phyloP scores from a whole-genome alignment of 1,140 invertebrate species.

The Monomorium pharaonis region DNA sequence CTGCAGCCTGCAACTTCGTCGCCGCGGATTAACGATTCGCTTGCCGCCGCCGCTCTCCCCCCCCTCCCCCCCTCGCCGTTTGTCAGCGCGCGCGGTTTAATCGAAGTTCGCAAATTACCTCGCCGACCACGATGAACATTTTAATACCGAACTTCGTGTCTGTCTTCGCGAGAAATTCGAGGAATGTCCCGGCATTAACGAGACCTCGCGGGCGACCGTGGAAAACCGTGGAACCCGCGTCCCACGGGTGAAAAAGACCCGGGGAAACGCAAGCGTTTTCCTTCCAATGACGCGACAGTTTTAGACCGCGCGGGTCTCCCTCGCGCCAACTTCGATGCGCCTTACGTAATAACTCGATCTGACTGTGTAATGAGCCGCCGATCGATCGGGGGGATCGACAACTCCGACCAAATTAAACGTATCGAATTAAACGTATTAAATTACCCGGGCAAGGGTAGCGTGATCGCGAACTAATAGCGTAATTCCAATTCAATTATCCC shows the following conservation, averaged over 20 bases:
- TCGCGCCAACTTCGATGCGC: background rate
- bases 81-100: background rate
- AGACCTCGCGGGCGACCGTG: background rate
- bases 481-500: slow-evolving; percentile 29
- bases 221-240: too few species aligned
- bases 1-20: background rate
- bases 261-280: background rate
- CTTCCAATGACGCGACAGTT: background rate
- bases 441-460: background rate
- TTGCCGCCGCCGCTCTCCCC: background rate
- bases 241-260: slow-evolving; percentile 12
- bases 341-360: background rate
- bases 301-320: background rate
- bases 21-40: slow-evolving; percentile 9
- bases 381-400: background rate
- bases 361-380: slow-evolving; percentile 10
- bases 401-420: background rate
- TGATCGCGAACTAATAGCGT: slow-evolving; percentile 5
- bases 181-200: slow-evolving; percentile 34
- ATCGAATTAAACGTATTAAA: background rate
- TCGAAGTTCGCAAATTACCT: slow-evolving; percentile 51
- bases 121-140: slow-evolving; percentile 23
- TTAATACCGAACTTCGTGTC: slow-evolving; percentile 35
- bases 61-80: too few species aligned
- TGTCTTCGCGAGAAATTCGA: slow-evolving; percentile 25